Percentiles rank a stretch among this genome's conserved stretches.
These are phyloP conservation scores for Tetranychus piercei DNA, from an alignment of 2,888 invertebrate genomes.

Conservation along the genomic window DNA sequence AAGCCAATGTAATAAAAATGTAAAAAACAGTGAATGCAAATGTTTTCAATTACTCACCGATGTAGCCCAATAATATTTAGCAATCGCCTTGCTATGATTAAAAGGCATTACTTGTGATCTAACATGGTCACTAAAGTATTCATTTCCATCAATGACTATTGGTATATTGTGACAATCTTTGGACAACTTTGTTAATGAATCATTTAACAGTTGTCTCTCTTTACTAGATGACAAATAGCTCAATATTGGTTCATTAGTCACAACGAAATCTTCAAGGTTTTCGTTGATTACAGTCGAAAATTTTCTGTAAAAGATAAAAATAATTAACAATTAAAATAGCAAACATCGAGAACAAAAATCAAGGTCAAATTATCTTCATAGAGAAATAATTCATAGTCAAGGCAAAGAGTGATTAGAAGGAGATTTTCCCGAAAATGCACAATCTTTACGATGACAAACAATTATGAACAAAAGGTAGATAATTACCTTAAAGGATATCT, in stretches of 20 bases:
- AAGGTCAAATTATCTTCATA: too few relatives aligned
- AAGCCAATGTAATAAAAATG: too few relatives aligned
- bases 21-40: too few relatives aligned
- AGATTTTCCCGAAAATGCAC: too few relatives aligned
- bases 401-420: too few relatives aligned
- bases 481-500: too few relatives aligned
- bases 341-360: not conserved
- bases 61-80: conserved; percentile 79
- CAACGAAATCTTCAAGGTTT: conserved; percentile 44
- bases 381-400: too few relatives aligned
- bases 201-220: conserved; percentile 54
- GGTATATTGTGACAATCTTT: conserved; percentile 63
- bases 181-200: conserved; percentile 47
- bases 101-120: conserved; percentile 75
- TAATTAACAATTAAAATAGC: not conserved
- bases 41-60: conserved; percentile 34
- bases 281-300: not conserved
- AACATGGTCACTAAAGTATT: conserved; percentile 49
- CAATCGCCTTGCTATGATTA: conserved; percentile 65
- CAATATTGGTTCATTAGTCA: conserved; percentile 60
- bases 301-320: not conserved
- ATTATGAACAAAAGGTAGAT: too few relatives aligned
- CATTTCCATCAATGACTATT: conserved; percentile 84
- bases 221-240: conserved; percentile 61
- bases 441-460: too few relatives aligned